Evolutionary conservation across 2,888 invertebrate genomes (phyloP).

Genomic region (Phortica okadai): DNA sequence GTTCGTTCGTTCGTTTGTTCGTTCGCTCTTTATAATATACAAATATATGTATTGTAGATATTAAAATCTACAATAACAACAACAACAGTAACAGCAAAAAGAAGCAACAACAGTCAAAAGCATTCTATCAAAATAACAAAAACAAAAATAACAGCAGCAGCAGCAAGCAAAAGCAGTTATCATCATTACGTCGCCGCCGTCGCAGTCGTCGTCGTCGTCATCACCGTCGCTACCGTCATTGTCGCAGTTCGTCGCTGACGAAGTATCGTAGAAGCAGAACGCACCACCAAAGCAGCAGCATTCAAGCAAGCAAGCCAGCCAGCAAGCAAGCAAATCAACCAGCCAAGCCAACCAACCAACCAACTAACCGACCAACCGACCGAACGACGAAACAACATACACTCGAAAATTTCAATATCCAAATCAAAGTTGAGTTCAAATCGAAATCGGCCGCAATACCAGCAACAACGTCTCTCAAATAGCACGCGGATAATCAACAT

Average conservation of each 20-base stretch:
- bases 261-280: constrained; percentile 43
- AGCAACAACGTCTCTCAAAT: constrained; percentile 72
- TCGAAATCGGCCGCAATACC: constrained; percentile 74
- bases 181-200: constrained; percentile 40
- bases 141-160: constrained; percentile 48
- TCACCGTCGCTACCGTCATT: constrained; percentile 41
- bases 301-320: constrained; percentile 40
- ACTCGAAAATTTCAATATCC: constrained; percentile 71
- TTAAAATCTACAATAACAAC: constrained; percentile 55
- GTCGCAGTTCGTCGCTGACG: constrained; percentile 37
- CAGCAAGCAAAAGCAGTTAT: constrained; percentile 43
- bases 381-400: constrained; percentile 41
- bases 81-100: constrained; percentile 48
- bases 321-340: constrained; percentile 3
- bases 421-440: constrained; percentile 75
- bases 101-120: constrained; percentile 47
- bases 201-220: constrained; percentile 43
- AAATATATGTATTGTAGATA: constrained; percentile 54
- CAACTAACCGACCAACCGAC: constrained; percentile 33
- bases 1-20: constrained; percentile 73
- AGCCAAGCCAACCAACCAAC: background rate
- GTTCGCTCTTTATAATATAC: constrained; percentile 69
- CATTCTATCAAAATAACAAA: constrained; percentile 41
- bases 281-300: constrained; percentile 45
- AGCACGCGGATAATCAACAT: constrained; percentile 66